phyloP scores from a whole-genome alignment of 1,140 invertebrate species.

The Lanistes nyassanus region DNA sequence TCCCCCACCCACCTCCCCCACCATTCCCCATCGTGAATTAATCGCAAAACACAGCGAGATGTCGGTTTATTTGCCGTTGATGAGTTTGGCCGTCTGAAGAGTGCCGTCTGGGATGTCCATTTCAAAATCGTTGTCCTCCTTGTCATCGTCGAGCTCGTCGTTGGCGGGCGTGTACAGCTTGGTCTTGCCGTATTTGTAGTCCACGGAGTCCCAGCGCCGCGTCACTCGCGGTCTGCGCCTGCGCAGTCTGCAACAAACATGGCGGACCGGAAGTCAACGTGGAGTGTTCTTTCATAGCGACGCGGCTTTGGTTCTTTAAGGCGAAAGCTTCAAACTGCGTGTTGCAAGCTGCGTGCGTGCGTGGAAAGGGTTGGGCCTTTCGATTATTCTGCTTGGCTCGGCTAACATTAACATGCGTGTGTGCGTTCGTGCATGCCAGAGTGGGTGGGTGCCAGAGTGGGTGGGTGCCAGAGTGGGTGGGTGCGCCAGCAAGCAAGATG shows the following conservation, averaged over 20 bases:
- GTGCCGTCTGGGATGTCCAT: constrained; percentile 34
- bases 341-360: neutral
- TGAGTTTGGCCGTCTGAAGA: constrained; percentile 32
- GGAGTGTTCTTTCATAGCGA: neutral
- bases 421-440: too few species aligned
- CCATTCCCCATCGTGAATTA: too few species aligned
- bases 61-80: constrained; percentile 14
- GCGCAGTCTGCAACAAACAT: constrained; percentile 11
- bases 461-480: too few species aligned
- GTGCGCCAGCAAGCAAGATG: too few species aligned
- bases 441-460: too few species aligned
- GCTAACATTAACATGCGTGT: too few species aligned
- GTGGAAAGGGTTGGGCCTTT: too few species aligned
- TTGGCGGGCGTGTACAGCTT: constrained; percentile 30
- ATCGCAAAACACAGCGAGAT: too few species aligned
- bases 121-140: constrained; percentile 32
- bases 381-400: too few species aligned
- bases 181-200: constrained; percentile 34
- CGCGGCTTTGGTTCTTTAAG: neutral
- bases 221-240: neutral
- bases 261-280: neutral
- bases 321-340: constrained; percentile 10
- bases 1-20: too few species aligned
- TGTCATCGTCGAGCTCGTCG: constrained; percentile 15
- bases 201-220: constrained; percentile 29